phyloP scores from a whole-genome alignment of 2,113 vertebrate species.

The Heteronetta atricapilla region DNA sequence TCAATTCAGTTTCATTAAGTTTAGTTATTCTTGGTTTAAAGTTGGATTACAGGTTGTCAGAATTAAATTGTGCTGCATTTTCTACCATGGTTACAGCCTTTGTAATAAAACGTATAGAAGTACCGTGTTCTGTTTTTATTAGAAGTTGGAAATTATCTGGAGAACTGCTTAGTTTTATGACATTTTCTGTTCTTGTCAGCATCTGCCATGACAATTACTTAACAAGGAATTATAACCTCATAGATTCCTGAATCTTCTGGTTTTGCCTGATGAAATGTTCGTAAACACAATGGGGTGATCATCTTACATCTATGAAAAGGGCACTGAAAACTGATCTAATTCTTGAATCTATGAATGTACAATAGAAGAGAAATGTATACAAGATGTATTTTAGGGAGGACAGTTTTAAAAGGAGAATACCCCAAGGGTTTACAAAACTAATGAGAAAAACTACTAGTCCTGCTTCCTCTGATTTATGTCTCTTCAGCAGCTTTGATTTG shows the following conservation, averaged over 20 bases:
- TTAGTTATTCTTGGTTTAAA: not conserved
- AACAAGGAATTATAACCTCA: not conserved
- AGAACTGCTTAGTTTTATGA: constrained; percentile 25
- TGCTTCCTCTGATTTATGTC: not conserved
- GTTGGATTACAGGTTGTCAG: constrained; percentile 65
- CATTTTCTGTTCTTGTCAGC: constrained; percentile 43
- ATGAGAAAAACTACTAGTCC: not conserved
- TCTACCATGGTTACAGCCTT: constrained; percentile 43
- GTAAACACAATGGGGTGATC: not conserved
- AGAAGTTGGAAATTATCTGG: constrained; percentile 16
- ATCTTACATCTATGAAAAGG: not conserved
- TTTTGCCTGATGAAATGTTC: not conserved
- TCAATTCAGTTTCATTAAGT: not conserved
- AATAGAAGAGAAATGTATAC: not conserved
- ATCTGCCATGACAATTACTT: constrained; percentile 24
- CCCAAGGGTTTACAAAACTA: not conserved
- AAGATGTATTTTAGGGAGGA: not conserved
- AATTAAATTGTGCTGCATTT: not conserved
- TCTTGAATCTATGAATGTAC: not conserved
- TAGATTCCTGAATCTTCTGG: not conserved
- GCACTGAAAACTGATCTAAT: not conserved
- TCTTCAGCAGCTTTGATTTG: not conserved
- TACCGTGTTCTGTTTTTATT: not conserved
- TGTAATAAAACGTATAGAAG: constrained; percentile 24
- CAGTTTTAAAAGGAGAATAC: not conserved